phyloP scores from a whole-genome alignment of 1,140 invertebrate species.

The Lineus longissimus region DNA sequence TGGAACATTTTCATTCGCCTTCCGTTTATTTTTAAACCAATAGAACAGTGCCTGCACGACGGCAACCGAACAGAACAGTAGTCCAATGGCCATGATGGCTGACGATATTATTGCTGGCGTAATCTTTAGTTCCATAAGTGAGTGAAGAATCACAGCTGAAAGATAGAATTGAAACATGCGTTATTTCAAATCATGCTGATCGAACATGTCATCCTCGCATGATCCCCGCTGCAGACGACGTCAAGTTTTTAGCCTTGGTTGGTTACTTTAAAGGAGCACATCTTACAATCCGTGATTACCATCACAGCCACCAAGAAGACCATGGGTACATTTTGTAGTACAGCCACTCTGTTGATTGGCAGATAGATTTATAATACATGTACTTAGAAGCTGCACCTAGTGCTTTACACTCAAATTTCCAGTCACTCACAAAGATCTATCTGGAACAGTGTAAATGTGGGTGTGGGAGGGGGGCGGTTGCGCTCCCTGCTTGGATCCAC shows the following conservation, averaged over 20 bases:
- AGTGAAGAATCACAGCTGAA: slow-evolving; percentile 85
- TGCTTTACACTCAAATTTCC: no score
- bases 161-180: slow-evolving; percentile 28
- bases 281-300: neutral
- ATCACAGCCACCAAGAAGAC: neutral
- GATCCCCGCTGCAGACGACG: no score
- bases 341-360: no score
- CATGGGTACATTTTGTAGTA: neutral
- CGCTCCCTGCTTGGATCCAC: no score
- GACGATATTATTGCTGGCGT: slow-evolving; percentile 85
- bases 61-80: slow-evolving; percentile 85
- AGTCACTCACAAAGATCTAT: no score
- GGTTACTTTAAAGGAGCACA: neutral
- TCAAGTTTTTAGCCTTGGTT: no score
- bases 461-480: no score
- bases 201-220: no score
- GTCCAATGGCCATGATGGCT: slow-evolving; percentile 80
- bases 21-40: slow-evolving; percentile 73
- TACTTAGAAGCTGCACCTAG: no score
- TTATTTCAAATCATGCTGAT: neutral
- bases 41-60: slow-evolving; percentile 92
- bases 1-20: slow-evolving; percentile 33
- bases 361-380: no score
- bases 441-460: no score
- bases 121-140: slow-evolving; percentile 74